Evolutionary conservation across 1,140 invertebrate species (phyloP).

Genomic region (Apocrypta bakeri): DNA sequence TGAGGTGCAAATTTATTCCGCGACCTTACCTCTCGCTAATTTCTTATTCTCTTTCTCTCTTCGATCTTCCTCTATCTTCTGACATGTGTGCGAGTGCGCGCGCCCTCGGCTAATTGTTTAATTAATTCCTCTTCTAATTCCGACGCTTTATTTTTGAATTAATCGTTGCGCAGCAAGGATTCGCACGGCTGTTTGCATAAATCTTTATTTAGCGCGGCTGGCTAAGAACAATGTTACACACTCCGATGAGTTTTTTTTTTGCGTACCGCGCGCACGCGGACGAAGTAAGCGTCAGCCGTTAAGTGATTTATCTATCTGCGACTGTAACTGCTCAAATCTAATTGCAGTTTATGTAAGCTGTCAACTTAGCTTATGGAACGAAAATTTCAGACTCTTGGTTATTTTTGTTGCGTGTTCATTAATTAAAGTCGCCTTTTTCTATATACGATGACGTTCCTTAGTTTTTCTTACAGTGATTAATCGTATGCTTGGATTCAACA

Average conservation of each 20-base stretch:
- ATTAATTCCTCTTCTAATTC: slow-evolving; percentile 12
- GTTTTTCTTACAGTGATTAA: neutral
- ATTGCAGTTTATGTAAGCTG: slow-evolving; percentile 2
- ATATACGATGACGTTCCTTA: neutral
- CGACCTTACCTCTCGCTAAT: slow-evolving; percentile 28
- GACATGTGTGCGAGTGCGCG: neutral
- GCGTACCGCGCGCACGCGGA: too few species aligned
- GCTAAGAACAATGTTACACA: neutral
- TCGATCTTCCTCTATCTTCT: slow-evolving; percentile 2
- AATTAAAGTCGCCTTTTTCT: neutral
- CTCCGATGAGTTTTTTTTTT: neutral
- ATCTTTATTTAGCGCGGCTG: neutral
- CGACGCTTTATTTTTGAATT: neutral
- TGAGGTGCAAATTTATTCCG: slow-evolving; percentile 63
- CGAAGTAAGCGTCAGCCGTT: neutral
- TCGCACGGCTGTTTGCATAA: neutral
- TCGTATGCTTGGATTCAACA: neutral
- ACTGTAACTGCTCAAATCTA: neutral
- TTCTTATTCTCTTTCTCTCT: slow-evolving; percentile 8
- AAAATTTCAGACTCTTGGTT: neutral
- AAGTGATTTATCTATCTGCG: neutral
- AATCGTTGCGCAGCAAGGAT: neutral
- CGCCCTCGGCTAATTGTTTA: slow-evolving; percentile 7
- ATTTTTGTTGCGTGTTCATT: neutral
- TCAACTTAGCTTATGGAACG: neutral